Evolutionary conservation across 1,140 invertebrate species (phyloP).

Genomic region (Sycophila sp.): DNA sequence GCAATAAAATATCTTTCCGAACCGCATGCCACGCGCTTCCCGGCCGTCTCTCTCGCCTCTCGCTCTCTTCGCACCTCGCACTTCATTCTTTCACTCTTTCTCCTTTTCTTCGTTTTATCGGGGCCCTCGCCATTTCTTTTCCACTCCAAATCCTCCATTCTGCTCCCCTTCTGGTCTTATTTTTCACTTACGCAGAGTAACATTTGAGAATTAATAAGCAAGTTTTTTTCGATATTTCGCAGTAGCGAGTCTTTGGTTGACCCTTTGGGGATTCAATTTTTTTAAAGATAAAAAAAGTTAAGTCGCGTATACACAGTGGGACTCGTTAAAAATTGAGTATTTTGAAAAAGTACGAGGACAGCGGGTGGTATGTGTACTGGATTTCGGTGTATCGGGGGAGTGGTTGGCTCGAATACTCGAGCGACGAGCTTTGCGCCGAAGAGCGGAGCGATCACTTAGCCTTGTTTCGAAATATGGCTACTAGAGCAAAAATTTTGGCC

Average conservation of each 20-base stretch:
- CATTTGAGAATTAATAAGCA: too few relatives aligned
- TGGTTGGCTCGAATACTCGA: conserved; percentile 9
- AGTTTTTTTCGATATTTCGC: too few relatives aligned
- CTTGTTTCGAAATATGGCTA: conserved; percentile 11
- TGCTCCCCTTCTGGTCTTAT: neutral
- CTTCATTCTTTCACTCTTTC: neutral
- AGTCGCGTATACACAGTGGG: neutral
- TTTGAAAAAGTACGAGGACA: neutral
- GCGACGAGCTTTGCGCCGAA: neutral
- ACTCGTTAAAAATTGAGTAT: conserved; percentile 9
- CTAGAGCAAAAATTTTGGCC: conserved; percentile 13
- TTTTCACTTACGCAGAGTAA: too few relatives aligned
- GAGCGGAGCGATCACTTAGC: conserved; percentile 4
- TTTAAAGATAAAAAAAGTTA: neutral
- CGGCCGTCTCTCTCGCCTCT: neutral
- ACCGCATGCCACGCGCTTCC: neutral
- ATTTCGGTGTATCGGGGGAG: neutral
- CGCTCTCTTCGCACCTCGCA: neutral
- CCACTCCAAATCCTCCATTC: neutral
- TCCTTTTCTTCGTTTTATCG: neutral
- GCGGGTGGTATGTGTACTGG: neutral
- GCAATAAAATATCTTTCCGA: conserved; percentile 35
- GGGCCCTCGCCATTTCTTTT: neutral
- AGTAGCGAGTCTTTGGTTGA: too few relatives aligned
- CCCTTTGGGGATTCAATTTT: too few relatives aligned